These are phyloP conservation scores for Sebastolobus altivelis DNA, from an alignment of 2,797 vertebrate species.

Conservation along the genomic window DNA sequence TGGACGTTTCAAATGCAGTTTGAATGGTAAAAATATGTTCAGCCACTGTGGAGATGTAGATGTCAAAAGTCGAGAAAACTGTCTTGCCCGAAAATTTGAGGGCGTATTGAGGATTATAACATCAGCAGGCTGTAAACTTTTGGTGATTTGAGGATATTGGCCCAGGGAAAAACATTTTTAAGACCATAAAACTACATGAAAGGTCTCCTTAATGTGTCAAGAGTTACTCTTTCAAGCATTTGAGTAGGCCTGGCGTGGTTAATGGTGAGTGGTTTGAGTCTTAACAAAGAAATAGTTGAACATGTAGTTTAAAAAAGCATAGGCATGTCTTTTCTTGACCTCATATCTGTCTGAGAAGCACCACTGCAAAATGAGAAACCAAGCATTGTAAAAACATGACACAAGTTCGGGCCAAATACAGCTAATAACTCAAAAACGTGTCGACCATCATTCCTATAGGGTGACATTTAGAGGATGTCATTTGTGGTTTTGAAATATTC, in stretches of 20 bases:
- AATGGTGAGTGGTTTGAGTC: neutral
- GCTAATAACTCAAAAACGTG: neutral
- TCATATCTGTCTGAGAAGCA: neutral
- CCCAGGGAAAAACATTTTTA: neutral
- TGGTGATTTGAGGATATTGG: neutral
- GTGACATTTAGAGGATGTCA: neutral
- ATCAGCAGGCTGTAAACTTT: neutral
- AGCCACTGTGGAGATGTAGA: neutral
- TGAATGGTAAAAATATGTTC: neutral
- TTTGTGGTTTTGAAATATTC: constrained; percentile 10
- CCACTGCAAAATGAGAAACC: neutral
- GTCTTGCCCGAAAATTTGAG: neutral
- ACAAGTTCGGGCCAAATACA: neutral
- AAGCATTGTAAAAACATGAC: neutral
- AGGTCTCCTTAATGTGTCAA: neutral
- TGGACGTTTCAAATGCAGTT: neutral
- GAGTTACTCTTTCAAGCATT: neutral
- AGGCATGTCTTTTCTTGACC: neutral
- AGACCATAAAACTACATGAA: neutral
- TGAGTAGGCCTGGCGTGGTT: neutral
- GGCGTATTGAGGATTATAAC: neutral
- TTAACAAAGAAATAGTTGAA: neutral
- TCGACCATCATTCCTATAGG: neutral
- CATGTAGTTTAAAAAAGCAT: neutral
- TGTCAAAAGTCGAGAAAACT: neutral